Percentiles rank a stretch among this genome's conserved stretches.
Evolutionary conservation across 2,113 vertebrate species (phyloP).

Genomic region (Daphoenositta chrysoptera): DNA sequence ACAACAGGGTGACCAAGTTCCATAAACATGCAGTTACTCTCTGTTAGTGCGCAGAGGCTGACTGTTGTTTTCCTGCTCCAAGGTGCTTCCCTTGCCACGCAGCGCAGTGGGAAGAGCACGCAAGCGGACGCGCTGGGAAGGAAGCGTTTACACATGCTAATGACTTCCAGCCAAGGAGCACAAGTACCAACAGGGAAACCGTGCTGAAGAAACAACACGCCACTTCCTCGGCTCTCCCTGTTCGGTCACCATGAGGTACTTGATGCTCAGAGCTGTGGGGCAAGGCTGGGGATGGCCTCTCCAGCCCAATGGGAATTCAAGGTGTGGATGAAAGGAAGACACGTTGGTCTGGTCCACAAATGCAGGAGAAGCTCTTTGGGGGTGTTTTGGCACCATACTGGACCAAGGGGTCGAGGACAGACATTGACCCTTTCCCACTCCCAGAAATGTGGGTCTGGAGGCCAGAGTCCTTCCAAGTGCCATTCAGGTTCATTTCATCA

Average conservation of each 20-base stretch:
- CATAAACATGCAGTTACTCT: not conserved
- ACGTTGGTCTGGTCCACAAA: rapidly evolving
- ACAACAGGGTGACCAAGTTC: not conserved
- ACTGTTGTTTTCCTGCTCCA: conserved; percentile 42
- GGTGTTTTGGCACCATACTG: rapidly evolving
- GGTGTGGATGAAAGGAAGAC: not conserved
- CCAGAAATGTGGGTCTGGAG: rapidly evolving
- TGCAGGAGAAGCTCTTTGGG: not conserved
- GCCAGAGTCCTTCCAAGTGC: not conserved
- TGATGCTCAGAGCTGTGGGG: not conserved
- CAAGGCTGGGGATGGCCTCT: not conserved
- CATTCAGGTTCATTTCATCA: not conserved
- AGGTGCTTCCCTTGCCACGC: conserved; percentile 53
- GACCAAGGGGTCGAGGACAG: not conserved
- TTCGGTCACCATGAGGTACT: not conserved
- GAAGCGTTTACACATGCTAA: conserved; percentile 56
- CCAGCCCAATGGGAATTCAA: not conserved
- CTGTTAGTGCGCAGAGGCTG: not conserved
- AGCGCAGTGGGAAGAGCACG: conserved; percentile 46
- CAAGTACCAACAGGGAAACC: not conserved
- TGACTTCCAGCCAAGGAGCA: conserved; percentile 40
- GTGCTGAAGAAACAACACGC: not conserved
- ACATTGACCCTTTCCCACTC: not conserved
- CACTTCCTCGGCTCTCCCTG: not conserved
- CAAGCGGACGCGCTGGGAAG: conserved; percentile 19